phyloP scores from a whole-genome alignment of 2,113 vertebrate species.

The Panurus biarmicus region DNA sequence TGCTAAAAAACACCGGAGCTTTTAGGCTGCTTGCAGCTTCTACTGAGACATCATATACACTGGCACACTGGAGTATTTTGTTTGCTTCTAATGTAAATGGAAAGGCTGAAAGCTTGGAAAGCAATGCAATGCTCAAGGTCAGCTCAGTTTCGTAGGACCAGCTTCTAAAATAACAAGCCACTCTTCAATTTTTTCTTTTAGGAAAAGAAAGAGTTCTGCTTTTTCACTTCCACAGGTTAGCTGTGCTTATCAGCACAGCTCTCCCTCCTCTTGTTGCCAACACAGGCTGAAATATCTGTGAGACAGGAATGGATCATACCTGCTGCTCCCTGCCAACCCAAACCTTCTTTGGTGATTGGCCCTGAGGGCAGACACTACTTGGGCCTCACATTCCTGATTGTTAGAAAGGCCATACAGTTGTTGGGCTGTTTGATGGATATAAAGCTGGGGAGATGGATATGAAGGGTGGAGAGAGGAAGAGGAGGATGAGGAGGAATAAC shows the following conservation, averaged over 20 bases:
- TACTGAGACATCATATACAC: background rate
- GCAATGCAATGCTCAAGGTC: background rate
- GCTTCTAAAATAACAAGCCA: background rate
- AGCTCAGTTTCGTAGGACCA: background rate
- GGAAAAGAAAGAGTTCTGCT: background rate
- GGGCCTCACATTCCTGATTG: background rate
- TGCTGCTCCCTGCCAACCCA: background rate
- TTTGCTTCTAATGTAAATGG: background rate
- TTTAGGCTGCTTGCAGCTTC: background rate
- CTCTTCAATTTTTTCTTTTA: background rate
- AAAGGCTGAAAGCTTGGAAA: background rate
- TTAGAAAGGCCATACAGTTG: background rate
- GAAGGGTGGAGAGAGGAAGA: background rate
- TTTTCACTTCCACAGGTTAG: rapidly evolving
- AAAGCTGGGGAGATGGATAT: background rate
- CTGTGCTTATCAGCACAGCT: background rate
- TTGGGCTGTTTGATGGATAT: background rate
- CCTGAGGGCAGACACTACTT: background rate
- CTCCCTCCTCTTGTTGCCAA: background rate
- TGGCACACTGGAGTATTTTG: background rate
- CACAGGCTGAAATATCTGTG: background rate
- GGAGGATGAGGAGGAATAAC: background rate
- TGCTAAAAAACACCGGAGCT: background rate
- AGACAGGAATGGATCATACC: background rate
- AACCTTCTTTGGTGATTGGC: background rate